A percentile compares a stretch with the other conserved stretches of the same genome.
These are phyloP conservation scores for Panthera tigris DNA, from an alignment of 2,113 vertebrate genomes.

Conservation along the genomic window DNA sequence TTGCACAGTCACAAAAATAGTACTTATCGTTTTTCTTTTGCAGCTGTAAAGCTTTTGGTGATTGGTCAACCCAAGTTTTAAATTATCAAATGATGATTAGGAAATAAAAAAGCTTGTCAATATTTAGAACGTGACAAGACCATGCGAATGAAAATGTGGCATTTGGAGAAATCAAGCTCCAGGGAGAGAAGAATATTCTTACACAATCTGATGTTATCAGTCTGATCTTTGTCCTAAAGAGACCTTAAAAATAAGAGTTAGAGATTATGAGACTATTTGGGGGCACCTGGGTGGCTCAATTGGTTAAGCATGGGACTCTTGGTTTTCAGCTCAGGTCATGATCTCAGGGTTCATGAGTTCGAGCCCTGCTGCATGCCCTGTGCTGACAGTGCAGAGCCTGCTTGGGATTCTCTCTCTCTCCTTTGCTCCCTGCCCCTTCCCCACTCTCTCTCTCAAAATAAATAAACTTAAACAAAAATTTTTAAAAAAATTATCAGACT, in stretches of 20 bases:
- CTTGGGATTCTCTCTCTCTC: no score
- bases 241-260: constrained; percentile 18
- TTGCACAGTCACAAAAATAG: not conserved
- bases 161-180: constrained; percentile 15
- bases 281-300: no score
- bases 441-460: no score
- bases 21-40: not conserved
- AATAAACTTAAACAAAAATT: no score
- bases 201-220: not conserved
- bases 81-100: not conserved
- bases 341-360: no score
- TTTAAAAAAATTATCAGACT: not conserved
- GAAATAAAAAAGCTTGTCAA: not conserved
- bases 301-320: no score
- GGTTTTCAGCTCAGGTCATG: no score
- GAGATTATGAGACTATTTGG: not conserved
- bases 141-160: not conserved
- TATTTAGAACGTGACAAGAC: constrained; percentile 46
- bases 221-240: constrained; percentile 1
- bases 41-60: constrained; percentile 21
- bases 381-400: no score
- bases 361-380: no score
- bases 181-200: not conserved
- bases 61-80: not conserved
- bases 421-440: no score